Conservation (phyloP, 2,113 vertebrate genomes). For the Sylvilagus bachmani region DNA sequence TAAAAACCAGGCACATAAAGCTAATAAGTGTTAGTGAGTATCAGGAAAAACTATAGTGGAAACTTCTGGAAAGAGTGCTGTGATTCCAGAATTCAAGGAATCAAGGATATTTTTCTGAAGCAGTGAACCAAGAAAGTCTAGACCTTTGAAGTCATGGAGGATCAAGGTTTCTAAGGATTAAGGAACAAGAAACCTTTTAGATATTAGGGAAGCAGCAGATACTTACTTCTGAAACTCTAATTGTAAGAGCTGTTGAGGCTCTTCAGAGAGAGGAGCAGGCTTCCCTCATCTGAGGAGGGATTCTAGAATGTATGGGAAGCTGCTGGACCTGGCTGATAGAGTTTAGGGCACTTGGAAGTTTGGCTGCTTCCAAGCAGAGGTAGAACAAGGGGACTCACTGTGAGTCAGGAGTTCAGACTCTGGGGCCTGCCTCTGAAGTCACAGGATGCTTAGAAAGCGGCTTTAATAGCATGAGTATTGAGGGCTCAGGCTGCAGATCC, state of each 20-base stretch:
- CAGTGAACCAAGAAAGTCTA: background rate
- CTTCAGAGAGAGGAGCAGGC: background rate
- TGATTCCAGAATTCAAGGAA: constrained; percentile 49
- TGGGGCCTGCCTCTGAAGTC: background rate
- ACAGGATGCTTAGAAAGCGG: background rate
- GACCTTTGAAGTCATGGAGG: background rate
- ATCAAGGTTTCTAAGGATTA: background rate
- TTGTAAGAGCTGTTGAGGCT: background rate
- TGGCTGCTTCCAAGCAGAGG: background rate
- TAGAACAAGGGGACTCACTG: background rate
- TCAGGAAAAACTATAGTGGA: constrained; percentile 23
- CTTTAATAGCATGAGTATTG: background rate
- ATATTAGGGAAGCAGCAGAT: background rate
- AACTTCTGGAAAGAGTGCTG: background rate
- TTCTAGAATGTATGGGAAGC: background rate
- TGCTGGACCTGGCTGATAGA: background rate
- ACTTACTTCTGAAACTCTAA: background rate
- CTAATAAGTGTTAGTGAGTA: background rate
- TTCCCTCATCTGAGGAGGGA: background rate
- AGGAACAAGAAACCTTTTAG: constrained; percentile 4
- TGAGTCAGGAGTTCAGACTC: background rate
- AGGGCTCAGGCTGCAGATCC: background rate
- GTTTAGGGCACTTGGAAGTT: background rate
- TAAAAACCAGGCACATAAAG: background rate
- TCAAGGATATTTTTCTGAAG: background rate